phyloP scores from a whole-genome alignment of 2,888 invertebrate species.

The Cheilosia grossa region DNA sequence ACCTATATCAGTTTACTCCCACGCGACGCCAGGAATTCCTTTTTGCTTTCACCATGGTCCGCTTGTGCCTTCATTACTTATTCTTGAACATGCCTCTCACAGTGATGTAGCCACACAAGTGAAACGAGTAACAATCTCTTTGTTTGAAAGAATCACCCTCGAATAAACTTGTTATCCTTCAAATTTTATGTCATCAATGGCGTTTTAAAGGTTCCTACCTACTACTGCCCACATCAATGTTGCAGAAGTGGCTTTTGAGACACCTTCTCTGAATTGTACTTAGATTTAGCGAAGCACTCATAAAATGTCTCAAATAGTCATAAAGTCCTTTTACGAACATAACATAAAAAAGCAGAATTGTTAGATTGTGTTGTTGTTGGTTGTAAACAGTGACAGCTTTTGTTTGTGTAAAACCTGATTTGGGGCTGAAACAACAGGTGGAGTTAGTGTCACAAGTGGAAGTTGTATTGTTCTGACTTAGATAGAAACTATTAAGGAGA shows the following conservation, averaged over 20 bases:
- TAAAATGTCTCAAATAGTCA: conserved; percentile 61
- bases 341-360: conserved; percentile 42
- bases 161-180: conserved; percentile 32
- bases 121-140: conserved; percentile 18
- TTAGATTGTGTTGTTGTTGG: conserved; percentile 18
- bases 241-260: conserved; percentile 6
- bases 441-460: too few species aligned
- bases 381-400: conserved; percentile 52
- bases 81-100: not conserved
- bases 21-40: not conserved
- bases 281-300: conserved; percentile 29
- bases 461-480: too few species aligned
- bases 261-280: conserved; percentile 39
- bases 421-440: not conserved
- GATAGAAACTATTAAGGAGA: accelerated
- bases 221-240: conserved; percentile 45
- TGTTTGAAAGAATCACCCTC: conserved; percentile 30
- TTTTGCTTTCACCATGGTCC: not conserved
- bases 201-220: conserved; percentile 34
- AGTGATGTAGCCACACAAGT: conserved; percentile 9
- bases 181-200: conserved; percentile 30
- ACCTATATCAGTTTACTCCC: conserved; percentile 14
- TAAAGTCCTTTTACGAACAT: conserved; percentile 62
- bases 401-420: conserved; percentile 24
- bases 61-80: conserved; percentile 2